phyloP scores from a whole-genome alignment of 1,140 invertebrate species.

The Brachionus paranguensis region DNA sequence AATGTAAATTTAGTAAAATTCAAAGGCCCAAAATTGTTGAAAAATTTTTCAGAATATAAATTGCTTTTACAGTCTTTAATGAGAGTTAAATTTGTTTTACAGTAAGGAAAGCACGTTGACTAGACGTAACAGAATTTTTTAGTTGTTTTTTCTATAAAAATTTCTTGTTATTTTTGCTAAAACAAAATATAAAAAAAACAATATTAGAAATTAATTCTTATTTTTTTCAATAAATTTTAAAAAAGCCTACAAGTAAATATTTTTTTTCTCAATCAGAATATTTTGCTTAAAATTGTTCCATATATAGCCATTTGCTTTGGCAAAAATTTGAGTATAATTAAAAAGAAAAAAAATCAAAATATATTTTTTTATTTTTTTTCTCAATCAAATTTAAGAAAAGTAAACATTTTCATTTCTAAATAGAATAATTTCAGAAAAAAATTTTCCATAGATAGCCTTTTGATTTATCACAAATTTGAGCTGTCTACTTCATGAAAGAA shows the following conservation, averaged over 20 bases:
- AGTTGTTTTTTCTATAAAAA: neutral
- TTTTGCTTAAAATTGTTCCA: too few relatives aligned
- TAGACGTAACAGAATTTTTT: neutral
- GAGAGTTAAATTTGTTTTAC: neutral
- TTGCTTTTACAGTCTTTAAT: neutral
- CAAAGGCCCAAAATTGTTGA: neutral
- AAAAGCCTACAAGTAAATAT: neutral
- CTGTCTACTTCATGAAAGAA: neutral
- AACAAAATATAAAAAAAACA: neutral
- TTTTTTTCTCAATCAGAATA: neutral
- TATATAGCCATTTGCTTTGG: too few relatives aligned
- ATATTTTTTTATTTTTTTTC: neutral
- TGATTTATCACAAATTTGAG: neutral
- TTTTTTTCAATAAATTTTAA: neutral
- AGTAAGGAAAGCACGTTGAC: neutral
- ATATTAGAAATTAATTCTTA: neutral
- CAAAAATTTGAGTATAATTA: neutral
- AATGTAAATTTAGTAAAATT: neutral
- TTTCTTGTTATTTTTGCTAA: neutral
- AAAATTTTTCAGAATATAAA: neutral
- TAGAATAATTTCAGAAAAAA: neutral
- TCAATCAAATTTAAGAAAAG: neutral
- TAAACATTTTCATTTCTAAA: neutral
- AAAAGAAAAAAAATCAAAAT: neutral
- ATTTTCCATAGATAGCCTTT: constrained; percentile 8